Percentiles rank a stretch among this genome's conserved stretches.
Conservation (phyloP, 2,113 vertebrate genomes). For the Phoxinus phoxinus region DNA sequence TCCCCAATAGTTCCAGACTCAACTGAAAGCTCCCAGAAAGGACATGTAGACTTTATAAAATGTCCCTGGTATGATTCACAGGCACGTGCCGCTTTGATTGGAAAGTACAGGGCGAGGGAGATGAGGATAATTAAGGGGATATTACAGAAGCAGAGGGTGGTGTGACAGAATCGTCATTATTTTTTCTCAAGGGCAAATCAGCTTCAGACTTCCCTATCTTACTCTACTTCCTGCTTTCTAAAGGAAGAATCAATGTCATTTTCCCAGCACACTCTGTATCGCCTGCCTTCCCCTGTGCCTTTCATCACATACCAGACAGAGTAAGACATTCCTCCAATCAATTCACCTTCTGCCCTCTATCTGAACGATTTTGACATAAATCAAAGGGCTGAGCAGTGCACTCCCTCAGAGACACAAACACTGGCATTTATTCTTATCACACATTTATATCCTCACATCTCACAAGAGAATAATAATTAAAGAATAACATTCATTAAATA, state of each 20-base stretch:
- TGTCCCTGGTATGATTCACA: neutral
- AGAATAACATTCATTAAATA: neutral
- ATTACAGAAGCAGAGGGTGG: conserved; percentile 35
- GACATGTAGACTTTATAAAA: neutral
- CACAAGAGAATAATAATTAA: neutral
- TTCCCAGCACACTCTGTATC: conserved; percentile 40
- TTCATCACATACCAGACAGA: conserved; percentile 55
- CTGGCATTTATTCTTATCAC: neutral
- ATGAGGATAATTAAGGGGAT: conserved; percentile 20
- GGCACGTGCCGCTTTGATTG: neutral
- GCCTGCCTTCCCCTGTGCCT: conserved; percentile 45
- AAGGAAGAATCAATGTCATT: conserved; percentile 58
- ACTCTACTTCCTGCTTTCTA: conserved; percentile 47
- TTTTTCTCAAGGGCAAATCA: conserved; percentile 65
- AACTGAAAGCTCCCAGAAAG: neutral
- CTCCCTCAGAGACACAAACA: conserved; percentile 11
- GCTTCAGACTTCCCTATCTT: conserved; percentile 54
- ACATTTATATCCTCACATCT: neutral
- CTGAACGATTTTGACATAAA: conserved; percentile 58
- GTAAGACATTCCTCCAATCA: conserved; percentile 65
- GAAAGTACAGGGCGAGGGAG: conserved; percentile 35
- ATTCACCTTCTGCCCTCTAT: conserved; percentile 70
- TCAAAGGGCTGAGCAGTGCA: conserved; percentile 58
- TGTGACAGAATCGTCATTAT: conserved; percentile 58
- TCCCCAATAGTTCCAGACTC: neutral